Evolutionary conservation across 2,113 vertebrate genomes (phyloP).

Genomic region (Tragelaphus imberbis): DNA sequence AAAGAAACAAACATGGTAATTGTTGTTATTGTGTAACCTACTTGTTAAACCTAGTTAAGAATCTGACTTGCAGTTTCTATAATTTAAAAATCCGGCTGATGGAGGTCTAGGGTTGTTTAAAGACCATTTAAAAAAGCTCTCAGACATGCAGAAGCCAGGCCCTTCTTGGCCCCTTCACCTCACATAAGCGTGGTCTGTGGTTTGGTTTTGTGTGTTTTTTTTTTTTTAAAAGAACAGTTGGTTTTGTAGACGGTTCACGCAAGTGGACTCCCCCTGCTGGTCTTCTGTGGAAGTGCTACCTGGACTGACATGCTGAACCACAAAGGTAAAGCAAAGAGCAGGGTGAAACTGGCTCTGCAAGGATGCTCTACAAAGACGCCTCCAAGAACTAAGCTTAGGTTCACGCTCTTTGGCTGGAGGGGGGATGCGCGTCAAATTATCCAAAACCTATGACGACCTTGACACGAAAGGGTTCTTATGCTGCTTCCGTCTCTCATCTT

Average conservation of each 20-base stretch:
- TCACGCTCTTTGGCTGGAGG: not conserved
- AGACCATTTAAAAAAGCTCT: not conserved
- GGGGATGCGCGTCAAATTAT: not conserved
- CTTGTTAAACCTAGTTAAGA: not conserved
- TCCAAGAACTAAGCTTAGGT: not conserved
- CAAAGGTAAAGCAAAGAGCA: not conserved
- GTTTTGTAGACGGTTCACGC: not conserved
- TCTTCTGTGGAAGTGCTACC: not conserved
- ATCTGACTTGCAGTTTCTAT: not conserved
- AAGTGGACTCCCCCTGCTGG: constrained; percentile 14
- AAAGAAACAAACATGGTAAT: not conserved
- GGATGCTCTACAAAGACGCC: not conserved
- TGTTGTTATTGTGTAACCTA: not conserved
- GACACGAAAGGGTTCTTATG: too few species aligned
- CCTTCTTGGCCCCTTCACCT: not conserved
- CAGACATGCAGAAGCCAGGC: not conserved
- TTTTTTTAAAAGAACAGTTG: not conserved
- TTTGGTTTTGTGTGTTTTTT: not conserved
- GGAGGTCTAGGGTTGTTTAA: not conserved
- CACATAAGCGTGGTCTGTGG: not conserved
- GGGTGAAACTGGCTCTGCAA: not conserved
- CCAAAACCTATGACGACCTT: not conserved
- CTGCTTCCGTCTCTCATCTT: not conserved
- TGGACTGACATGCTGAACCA: not conserved
- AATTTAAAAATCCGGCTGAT: not conserved